Percentiles rank a stretch among this genome's conserved stretches.
phyloP scores from a whole-genome alignment of 2,888 invertebrate species.

The Dascillus cervinus region DNA sequence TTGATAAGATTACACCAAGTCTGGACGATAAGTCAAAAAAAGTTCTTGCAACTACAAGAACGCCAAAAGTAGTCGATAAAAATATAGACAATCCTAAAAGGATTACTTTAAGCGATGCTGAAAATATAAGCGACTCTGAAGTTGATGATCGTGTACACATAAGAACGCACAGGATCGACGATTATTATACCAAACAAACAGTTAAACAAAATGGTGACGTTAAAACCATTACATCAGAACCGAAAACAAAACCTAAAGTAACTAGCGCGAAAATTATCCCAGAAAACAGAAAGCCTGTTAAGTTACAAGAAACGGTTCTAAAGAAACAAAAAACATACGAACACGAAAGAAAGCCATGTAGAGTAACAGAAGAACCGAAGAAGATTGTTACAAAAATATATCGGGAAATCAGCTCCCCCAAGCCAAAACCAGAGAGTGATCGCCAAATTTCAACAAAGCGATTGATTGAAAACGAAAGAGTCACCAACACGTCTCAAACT shows the following conservation, averaged over 20 bases:
- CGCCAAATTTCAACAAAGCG: conserved; percentile 11
- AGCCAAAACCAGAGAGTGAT: conserved; percentile 6
- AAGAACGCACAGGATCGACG: conserved; percentile 28
- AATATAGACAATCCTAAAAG: conserved; percentile 7
- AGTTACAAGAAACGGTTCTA: conserved; percentile 3
- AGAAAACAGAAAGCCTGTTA: conserved; percentile 6
- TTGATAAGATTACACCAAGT: too few species aligned
- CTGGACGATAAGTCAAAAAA: too few species aligned
- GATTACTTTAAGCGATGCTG: conserved; percentile 23
- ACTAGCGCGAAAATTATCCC: conserved; percentile 1
- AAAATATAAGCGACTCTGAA: conserved; percentile 19
- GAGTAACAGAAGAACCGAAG: not conserved
- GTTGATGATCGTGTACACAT: conserved; percentile 23
- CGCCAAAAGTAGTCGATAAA: too few species aligned
- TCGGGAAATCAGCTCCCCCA: not conserved
- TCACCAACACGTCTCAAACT: conserved; percentile 8
- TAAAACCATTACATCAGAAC: conserved; percentile 4
- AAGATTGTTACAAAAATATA: conserved; percentile 1
- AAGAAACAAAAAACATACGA: too few species aligned
- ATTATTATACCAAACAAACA: conserved; percentile 24
- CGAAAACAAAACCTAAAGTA: conserved; percentile 4
- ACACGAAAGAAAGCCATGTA: not conserved
- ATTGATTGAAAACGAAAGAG: conserved; percentile 4
- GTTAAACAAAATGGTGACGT: conserved; percentile 6
- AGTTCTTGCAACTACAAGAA: too few species aligned